Base-by-base conservation (phyloP, 2,113 vertebrate species). In the Atherinomorus stipes region DNA sequence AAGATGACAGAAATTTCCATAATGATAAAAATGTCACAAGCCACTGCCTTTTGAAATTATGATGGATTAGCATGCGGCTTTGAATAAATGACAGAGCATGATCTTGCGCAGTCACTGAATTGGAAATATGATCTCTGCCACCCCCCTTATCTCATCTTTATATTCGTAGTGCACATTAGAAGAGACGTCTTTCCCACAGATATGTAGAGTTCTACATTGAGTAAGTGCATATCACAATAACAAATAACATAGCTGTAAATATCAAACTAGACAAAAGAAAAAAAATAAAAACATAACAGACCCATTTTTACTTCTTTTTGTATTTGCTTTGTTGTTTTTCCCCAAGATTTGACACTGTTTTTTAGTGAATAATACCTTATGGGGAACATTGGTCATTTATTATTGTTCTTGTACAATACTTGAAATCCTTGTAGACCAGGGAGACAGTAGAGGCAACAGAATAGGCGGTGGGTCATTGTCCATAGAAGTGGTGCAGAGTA, bases 21-120 rank as follows among this genome's bases (percentile, higher is more conserved):
- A 58, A 78, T 70, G 58, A 85, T 71, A 64, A 70, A 64, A 78
- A 63, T 75, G 80, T 86, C 65, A 85, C 26, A 15, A 49, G 70
- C 26, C 53, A 65, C 31, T 19, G 26, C 71, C 63, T 62, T 85
- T 80, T 78, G 40, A 86, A 86, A 89, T 78, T n/a, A 87, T 82
- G 68, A 90, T 84, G 70, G 74, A 83, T 87, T 78, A 73, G 61
- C 50, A 71, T 81, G 37, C 57, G 25, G 21, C 58, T 31, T 42
- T 66, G 59, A 58, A 62, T 72, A 79, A 86, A 78, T 81, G 57
- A 67, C 64, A 52, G 51, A 76, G 53, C 70, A 26, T 60, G 61
- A 45, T 79, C 37, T 67, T 68, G 72, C 37, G 23, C 72, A 73
- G 84, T 81, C 72, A 34, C 59, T 65, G 65, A 64, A 62, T 72